A percentile compares a stretch with the other conserved stretches of the same genome.
Conservation (phyloP, 92 coral and sea anemone species). For the Phymanthus crucifer region DNA sequence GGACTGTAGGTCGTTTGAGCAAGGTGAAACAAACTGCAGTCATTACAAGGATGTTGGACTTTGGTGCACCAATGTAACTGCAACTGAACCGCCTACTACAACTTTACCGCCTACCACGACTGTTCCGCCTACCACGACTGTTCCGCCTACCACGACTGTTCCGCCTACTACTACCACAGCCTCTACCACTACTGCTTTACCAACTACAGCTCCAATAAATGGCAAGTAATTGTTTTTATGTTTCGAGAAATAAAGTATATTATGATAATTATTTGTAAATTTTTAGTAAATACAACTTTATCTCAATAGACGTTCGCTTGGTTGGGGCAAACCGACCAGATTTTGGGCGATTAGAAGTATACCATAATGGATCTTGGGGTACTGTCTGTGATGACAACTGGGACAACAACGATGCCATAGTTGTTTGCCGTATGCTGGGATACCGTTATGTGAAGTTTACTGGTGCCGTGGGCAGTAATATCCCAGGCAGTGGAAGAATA, state of each 20-base stretch:
- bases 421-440: constrained; percentile 28
- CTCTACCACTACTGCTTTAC: background rate
- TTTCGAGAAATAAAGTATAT: background rate
- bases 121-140: constrained; percentile 1
- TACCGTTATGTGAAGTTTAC: background rate
- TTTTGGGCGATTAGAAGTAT: constrained; percentile 57
- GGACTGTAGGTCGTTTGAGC: constrained; percentile 39
- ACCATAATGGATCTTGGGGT: constrained; percentile 59
- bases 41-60: constrained; percentile 69
- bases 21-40: constrained; percentile 46
- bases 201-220: background rate
- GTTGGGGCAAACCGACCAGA: constrained; percentile 3
- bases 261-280: background rate
- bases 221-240: background rate
- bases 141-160: background rate
- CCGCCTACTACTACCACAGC: background rate
- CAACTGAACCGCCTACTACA: background rate
- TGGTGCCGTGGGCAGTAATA: constrained; percentile 33
- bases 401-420: constrained; percentile 38
- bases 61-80: constrained; percentile 15
- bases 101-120: background rate
- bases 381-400: constrained; percentile 40
- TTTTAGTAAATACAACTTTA: background rate
- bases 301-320: constrained; percentile 8
- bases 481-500: constrained; percentile 37